These are phyloP conservation scores for Coregonus suidteri DNA, from an alignment of 2,797 vertebrate genomes.

Conservation along the genomic window DNA sequence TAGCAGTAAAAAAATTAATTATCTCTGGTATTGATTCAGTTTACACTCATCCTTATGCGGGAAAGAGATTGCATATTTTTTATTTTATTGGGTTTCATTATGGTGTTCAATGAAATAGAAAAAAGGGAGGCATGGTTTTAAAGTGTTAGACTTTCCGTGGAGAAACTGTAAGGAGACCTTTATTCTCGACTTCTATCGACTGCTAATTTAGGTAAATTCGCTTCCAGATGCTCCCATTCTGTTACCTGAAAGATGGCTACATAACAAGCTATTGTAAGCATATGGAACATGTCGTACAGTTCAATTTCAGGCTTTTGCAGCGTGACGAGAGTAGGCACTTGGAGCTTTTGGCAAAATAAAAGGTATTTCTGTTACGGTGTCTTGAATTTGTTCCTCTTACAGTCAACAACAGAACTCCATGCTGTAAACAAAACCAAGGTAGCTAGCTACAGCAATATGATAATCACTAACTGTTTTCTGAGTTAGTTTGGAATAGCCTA, in stretches of 20 bases:
- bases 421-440: conserved; percentile 41
- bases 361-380: conserved; percentile 16
- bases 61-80: conserved; percentile 35
- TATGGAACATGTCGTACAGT: conserved; percentile 29
- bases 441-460: conserved; percentile 22
- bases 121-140: conserved; percentile 26
- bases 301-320: conserved; percentile 34
- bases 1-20: conserved; percentile 60
- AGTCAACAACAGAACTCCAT: conserved; percentile 39
- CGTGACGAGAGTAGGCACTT: conserved; percentile 14
- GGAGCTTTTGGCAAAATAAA: not conserved
- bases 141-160: conserved; percentile 18
- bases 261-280: conserved; percentile 35
- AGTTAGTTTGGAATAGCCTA: conserved; percentile 34
- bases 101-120: conserved; percentile 48
- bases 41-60: conserved; percentile 38
- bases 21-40: conserved; percentile 62
- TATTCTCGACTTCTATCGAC: conserved; percentile 22
- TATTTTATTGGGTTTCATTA: conserved; percentile 25
- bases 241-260: conserved; percentile 41
- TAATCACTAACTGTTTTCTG: conserved; percentile 20
- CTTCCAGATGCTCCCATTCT: conserved; percentile 48
- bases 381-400: conserved; percentile 9
- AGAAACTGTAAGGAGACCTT: conserved; percentile 4
- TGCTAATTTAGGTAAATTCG: conserved; percentile 53